phyloP scores from a whole-genome alignment of 1,140 invertebrate genomes.

The Pantala flavescens region DNA sequence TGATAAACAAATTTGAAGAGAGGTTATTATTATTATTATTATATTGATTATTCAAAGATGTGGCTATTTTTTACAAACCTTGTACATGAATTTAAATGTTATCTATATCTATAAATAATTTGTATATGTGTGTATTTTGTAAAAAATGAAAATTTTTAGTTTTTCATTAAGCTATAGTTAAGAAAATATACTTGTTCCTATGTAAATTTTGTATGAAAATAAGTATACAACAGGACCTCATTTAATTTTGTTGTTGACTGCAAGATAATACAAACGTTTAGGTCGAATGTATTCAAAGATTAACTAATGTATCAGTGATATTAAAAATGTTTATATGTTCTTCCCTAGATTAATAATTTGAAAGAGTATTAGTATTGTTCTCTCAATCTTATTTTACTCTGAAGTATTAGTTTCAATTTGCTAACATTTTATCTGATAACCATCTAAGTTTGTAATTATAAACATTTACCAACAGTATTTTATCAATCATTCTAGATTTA shows the following conservation, averaged over 20 bases:
- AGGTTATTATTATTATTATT: constrained; percentile 3
- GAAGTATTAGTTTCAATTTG: too few relatives aligned
- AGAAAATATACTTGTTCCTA: not conserved
- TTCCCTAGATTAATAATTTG: too few relatives aligned
- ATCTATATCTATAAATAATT: constrained; percentile 8
- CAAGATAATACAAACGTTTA: not conserved
- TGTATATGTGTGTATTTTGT: constrained; percentile 2
- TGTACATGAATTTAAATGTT: constrained; percentile 10
- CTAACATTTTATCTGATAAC: too few relatives aligned
- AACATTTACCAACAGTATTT: too few relatives aligned
- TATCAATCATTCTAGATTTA: too few relatives aligned
- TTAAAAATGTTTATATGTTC: too few relatives aligned
- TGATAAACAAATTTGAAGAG: not conserved
- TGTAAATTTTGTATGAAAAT: not conserved
- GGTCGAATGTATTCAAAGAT: not conserved
- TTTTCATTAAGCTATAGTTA: not conserved
- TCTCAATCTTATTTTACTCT: too few relatives aligned
- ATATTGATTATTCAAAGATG: constrained; percentile 8
- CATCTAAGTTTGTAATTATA: too few relatives aligned
- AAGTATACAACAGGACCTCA: constrained; percentile 4
- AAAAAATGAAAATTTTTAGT: not conserved
- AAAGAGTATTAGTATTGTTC: too few relatives aligned
- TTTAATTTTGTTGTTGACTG: not conserved
- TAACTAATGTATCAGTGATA: not conserved
- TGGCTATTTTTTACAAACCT: constrained; percentile 4